phyloP scores from a whole-genome alignment of 2,113 vertebrate genomes.

The Oreocharis arfaki region DNA sequence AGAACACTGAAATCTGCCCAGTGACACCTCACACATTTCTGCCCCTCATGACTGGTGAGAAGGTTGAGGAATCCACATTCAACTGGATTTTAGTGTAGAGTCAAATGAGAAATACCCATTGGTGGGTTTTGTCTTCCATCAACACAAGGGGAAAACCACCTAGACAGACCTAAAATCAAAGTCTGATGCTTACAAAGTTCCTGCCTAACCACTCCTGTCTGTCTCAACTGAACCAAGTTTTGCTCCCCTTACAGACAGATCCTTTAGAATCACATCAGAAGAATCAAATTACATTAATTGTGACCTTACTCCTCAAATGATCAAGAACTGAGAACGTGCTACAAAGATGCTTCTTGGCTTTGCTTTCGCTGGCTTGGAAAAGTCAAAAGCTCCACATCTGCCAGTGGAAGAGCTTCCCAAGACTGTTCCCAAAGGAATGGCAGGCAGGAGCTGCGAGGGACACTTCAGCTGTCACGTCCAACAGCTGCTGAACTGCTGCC shows the following conservation, averaged over 20 bases:
- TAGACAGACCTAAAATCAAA: background rate
- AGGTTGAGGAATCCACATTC: background rate
- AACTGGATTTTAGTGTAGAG: background rate
- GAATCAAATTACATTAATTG: background rate
- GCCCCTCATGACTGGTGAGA: background rate
- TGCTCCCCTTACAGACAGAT: background rate
- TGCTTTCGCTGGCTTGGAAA: background rate
- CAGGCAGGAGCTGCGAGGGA: rapidly evolving
- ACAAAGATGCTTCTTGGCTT: background rate
- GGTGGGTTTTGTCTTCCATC: background rate
- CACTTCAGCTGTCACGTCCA: background rate
- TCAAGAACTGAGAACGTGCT: rapidly evolving
- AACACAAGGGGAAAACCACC: background rate
- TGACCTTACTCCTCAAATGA: background rate
- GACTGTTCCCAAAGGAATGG: background rate
- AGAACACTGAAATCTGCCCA: background rate
- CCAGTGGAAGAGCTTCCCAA: background rate
- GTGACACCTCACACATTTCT: background rate
- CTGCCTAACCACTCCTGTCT: background rate
- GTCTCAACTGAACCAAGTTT: background rate
- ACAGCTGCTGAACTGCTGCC: background rate
- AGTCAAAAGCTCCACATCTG: background rate
- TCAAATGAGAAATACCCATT: background rate
- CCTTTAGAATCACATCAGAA: background rate
- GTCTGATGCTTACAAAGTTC: background rate